Evolutionary conservation across 1,140 invertebrate genomes (phyloP), one percentile per base, ranked within the genome.

Genomic region (Drosophila tristis): DNA sequence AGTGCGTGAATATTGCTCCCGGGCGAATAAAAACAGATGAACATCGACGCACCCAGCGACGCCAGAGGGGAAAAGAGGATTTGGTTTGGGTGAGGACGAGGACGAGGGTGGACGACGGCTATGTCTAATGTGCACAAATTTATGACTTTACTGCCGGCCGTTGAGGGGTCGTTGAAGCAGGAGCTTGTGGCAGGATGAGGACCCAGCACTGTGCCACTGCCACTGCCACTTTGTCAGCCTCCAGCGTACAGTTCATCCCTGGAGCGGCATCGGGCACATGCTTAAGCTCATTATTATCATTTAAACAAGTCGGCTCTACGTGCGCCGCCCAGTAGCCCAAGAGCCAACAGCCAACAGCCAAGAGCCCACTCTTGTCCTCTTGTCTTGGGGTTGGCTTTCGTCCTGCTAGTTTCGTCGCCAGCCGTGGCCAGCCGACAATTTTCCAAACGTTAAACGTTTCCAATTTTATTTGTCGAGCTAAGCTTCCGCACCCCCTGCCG

Each of bases 111-210:
- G 82, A 78, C 81, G 78, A 65, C 63, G 89, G 65, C 89, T 89
- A 84, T 89, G 89, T 91, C 89, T 91, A 91, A 91, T 91, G 89
- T 91, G 80, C 85, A 90, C 89, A 91, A 91, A 91, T 91, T 91
- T 91, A 91, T 91, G 89, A 91, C 89, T 91, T 91, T 79, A 70
- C 74, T 87, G 56, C 73, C 72, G 61, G 51, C 62, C 59, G 72
- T 74, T 23, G 58, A 73, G 59, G 54, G 66, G 75, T 51, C 51
- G 35, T 68, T 49, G 66, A 39, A 39, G 35, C 47, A 51, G 35
- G 8, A 48, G 25, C 15, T 25, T 29, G 29, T 31, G 13, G 7
- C 7, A 20, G 35, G 51, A 44, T n/a, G 53, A 35, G 49, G 35
- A 54, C 59, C 70, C 75, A 76, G 78, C 63, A 76, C 56, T 80